Conservation (phyloP, 2,888 invertebrate genomes). For the Ryuthela nishihirai region DNA sequence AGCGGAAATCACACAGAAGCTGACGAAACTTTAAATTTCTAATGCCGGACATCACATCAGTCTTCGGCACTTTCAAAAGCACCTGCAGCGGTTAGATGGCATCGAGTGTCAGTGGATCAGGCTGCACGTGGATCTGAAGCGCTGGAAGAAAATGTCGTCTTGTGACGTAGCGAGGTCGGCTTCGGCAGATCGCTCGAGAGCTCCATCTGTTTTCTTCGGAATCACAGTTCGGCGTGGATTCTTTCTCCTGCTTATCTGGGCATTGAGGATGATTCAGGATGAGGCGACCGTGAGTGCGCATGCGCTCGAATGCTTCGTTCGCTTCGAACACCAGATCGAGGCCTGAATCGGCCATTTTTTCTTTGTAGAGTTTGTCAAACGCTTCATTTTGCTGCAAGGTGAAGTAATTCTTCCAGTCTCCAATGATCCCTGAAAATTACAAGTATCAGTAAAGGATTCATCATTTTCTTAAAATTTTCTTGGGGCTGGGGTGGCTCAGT, state of each 20-base stretch:
- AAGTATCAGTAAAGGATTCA: too few relatives aligned
- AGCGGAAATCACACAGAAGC: too few relatives aligned
- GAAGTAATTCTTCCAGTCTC: slow-evolving; percentile 78
- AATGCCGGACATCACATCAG: too few relatives aligned
- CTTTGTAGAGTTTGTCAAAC: slow-evolving; percentile 59
- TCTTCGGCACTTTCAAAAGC: too few relatives aligned
- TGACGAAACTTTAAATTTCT: too few relatives aligned
- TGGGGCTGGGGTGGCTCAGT: too few relatives aligned
- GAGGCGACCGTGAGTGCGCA: slow-evolving; percentile 22
- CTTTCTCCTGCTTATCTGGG: background rate
- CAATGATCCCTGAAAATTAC: slow-evolving; percentile 65
- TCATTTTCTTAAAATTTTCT: too few relatives aligned
- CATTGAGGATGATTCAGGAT: slow-evolving; percentile 22
- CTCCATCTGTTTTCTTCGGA: background rate
- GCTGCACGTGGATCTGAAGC: slow-evolving; percentile 11
- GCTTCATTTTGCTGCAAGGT: slow-evolving; percentile 64
- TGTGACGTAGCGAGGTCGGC: background rate
- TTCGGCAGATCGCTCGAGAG: background rate
- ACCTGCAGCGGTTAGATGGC: too few relatives aligned
- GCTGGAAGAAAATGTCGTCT: background rate
- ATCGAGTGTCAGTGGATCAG: slow-evolving; percentile 18
- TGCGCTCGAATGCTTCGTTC: slow-evolving; percentile 13
- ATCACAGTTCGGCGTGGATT: background rate
- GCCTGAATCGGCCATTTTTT: slow-evolving; percentile 43
- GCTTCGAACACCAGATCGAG: slow-evolving; percentile 25